Base-by-base conservation (phyloP, 2,113 vertebrate genomes). In the Pogona vitticeps region DNA sequence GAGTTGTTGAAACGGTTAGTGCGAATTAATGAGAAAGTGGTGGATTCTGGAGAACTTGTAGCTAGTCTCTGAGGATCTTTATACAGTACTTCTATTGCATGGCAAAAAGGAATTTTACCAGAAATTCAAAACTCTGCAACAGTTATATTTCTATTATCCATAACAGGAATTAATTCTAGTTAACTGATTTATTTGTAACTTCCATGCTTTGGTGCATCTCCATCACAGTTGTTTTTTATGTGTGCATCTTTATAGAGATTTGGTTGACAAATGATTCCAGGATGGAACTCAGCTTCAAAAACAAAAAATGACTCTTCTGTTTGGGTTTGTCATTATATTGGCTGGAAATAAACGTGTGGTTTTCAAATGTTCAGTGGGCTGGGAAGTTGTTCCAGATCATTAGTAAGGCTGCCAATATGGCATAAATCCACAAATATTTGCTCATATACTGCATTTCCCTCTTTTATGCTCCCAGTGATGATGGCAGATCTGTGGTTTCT, bases 301-400 rank as follows among this genome's bases (percentile, higher is more conserved):
- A 0, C 87, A 90, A 65, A 26, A 83, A 0, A 4, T 33, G 67
- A 0, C 31, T 36, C 33, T 52, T 84, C 81, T 70, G 1, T 15
- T 42, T 21, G 18, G 52, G 75, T 68, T 67, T 17, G 13, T 28
- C 65, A 52, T 36, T 70, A 59, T 28, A 0, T 0, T 1, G 15
- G 0, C 1, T 1, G 28, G 40, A 81, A 31, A 23, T 8, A 9
- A 46, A 28, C 0, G n/a, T 76, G 46, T 4, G 52, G 76, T 0
- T 91, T 86, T 0, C 52, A 58, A 13, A 83, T 65, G 79, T 76
- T 75, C 71, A 67, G 15, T 38, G 71, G 61, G 40, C 63, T 78
- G 42, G 63, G 63, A 85, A 85, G 33, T 79, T 8, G 40, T 67
- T 67, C 85, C 71, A 82, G 85, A 87, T 82, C 71, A 56, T 73